Percentiles rank a stretch among this genome's conserved stretches.
Conservation (phyloP, 2,888 invertebrate genomes). For the Antheraea assamensis region DNA sequence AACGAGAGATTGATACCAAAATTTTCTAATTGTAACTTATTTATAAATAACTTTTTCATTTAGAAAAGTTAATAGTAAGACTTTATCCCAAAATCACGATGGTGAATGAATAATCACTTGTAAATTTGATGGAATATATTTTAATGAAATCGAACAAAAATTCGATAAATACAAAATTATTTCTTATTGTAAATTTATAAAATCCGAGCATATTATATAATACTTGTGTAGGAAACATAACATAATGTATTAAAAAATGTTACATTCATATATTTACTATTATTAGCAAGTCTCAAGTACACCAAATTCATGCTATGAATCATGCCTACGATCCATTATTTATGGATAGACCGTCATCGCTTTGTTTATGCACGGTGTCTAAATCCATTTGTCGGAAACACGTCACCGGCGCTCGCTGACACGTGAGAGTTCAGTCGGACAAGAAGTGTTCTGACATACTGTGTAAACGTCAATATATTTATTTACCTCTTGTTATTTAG, state of each 20-base stretch:
- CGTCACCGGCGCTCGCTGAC: constrained; percentile 44
- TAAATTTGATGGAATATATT: background rate
- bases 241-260: background rate
- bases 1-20: background rate
- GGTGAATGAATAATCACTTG: background rate
- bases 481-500: background rate
- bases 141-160: background rate
- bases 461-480: background rate
- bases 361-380: constrained; percentile 40
- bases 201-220: background rate
- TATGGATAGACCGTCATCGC: constrained; percentile 37
- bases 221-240: background rate
- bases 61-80: background rate
- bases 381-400: constrained; percentile 45
- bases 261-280: background rate
- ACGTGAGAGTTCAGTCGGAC: constrained; percentile 30
- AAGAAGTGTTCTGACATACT: constrained; percentile 31
- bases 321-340: constrained; percentile 35
- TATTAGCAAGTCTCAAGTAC: constrained; percentile 7
- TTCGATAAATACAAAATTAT: background rate
- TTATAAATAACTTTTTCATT: background rate
- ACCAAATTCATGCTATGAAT: constrained; percentile 27
- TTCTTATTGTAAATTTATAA: background rate
- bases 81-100: background rate
- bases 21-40: background rate